A percentile compares a stretch with the other conserved stretches of the same genome.
These are phyloP conservation scores for Mugil cephalus DNA, from an alignment of 2,113 vertebrate genomes.

Conservation along the genomic window DNA sequence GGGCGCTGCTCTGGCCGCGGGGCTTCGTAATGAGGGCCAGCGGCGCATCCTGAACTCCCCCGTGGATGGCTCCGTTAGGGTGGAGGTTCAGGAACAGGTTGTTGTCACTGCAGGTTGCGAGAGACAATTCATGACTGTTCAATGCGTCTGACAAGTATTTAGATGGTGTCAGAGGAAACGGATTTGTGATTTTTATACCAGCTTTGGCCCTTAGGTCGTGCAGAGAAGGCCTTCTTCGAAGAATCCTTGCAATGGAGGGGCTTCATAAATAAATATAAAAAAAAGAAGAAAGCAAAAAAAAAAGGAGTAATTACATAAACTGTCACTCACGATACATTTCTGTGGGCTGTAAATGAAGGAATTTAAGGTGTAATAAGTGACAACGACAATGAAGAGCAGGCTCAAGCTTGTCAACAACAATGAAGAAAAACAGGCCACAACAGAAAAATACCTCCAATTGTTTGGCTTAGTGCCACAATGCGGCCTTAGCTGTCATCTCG, in stretches of 20 bases:
- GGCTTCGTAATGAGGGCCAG: constrained; percentile 92
- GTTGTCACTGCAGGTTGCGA: constrained; percentile 87
- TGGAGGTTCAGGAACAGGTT: constrained; percentile 89
- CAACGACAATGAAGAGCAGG: constrained; percentile 62
- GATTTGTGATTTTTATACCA: constrained; percentile 86
- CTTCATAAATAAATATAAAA: constrained; percentile 52
- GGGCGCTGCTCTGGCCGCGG: constrained; percentile 83
- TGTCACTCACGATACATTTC: constrained; percentile 69
- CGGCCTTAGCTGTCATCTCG: constrained; percentile 64
- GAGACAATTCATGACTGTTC: constrained; percentile 83
- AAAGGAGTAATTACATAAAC: constrained; percentile 66
- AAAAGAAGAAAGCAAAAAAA: no score
- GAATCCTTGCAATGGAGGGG: constrained; percentile 85
- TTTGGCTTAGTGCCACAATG: constrained; percentile 54
- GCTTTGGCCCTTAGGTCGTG: constrained; percentile 86
- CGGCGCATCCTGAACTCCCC: constrained; percentile 91
- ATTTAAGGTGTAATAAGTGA: constrained; percentile 64
- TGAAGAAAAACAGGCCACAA: constrained; percentile 35
- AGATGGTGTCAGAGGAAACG: constrained; percentile 80
- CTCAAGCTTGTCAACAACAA: constrained; percentile 52
- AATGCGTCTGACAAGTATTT: constrained; percentile 82
- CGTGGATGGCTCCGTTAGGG: constrained; percentile 88
- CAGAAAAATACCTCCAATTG: constrained; percentile 64
- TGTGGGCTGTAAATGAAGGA: constrained; percentile 57
- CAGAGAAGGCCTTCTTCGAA: constrained; percentile 87